Evolutionary conservation across 2,888 invertebrate species (phyloP).

Genomic region (Pristionchus maxplancki): DNA sequence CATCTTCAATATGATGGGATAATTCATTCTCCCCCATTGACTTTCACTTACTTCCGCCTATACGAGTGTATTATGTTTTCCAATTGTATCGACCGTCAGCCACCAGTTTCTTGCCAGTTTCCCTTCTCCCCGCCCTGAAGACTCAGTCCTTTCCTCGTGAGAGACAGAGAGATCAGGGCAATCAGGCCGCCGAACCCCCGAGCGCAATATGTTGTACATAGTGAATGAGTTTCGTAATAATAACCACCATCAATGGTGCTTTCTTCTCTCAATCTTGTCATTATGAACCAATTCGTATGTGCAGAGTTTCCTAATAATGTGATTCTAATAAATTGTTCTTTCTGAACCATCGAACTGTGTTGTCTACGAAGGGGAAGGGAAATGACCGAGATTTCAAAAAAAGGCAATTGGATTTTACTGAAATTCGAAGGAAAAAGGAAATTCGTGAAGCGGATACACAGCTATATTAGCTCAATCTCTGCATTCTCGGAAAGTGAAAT

Average conservation of each 20-base stretch:
- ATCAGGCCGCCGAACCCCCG: conserved; percentile 61
- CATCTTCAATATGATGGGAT: conserved; percentile 75
- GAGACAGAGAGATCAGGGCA: conserved; percentile 30
- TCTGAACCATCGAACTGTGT: background rate
- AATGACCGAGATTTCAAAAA: background rate
- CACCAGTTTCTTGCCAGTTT: conserved; percentile 30
- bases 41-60: conserved; percentile 57
- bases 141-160: background rate
- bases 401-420: background rate
- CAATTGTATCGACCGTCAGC: background rate
- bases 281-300: conserved; percentile 41
- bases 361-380: background rate
- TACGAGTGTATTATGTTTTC: conserved; percentile 50
- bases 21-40: conserved; percentile 51
- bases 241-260: background rate
- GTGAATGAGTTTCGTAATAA: conserved; percentile 32
- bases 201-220: conserved; percentile 64
- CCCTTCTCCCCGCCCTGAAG: conserved; percentile 33
- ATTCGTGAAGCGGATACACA: background rate
- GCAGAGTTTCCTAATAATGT: conserved; percentile 37
- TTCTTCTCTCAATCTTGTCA: conserved; percentile 27
- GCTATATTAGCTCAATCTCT: background rate
- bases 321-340: conserved; percentile 25
- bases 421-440: too few relatives aligned
- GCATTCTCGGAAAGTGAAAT: background rate